Evolutionary conservation across 2,797 vertebrate genomes (phyloP).

Genomic region (Microctenopoma stevenorrisi): DNA sequence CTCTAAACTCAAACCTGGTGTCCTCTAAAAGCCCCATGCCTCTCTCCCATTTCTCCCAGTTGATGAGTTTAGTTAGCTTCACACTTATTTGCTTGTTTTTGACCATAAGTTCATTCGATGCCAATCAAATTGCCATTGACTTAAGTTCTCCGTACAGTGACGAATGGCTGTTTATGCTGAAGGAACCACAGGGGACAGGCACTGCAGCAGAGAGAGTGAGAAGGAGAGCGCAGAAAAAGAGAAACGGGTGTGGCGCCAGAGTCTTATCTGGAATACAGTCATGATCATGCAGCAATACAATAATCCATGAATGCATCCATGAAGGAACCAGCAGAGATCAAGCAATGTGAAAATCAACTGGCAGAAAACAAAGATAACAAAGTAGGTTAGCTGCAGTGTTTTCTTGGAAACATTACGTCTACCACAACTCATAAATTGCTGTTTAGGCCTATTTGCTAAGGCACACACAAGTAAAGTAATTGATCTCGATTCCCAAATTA

Average conservation of each 20-base stretch:
- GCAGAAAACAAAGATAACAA: neutral
- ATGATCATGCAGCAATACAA: neutral
- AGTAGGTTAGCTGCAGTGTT: neutral
- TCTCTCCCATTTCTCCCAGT: conserved; percentile 18
- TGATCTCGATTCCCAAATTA: no score
- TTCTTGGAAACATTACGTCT: no score
- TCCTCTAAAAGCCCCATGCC: conserved; percentile 20
- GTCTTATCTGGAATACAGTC: conserved; percentile 3
- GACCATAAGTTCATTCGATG: conserved; percentile 59
- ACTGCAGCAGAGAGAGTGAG: conserved; percentile 53
- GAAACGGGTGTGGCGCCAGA: conserved; percentile 45
- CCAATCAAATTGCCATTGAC: conserved; percentile 69
- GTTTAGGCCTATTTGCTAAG: no score
- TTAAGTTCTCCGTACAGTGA: conserved; percentile 53
- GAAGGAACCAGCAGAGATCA: no score
- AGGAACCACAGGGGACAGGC: conserved; percentile 39
- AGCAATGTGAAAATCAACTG: neutral
- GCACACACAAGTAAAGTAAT: no score
- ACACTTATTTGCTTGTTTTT: conserved; percentile 61
- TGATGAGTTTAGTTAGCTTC: conserved; percentile 33
- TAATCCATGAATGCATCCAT: neutral
- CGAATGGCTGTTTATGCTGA: conserved; percentile 62
- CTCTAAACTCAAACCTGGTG: conserved; percentile 21
- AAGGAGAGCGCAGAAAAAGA: conserved; percentile 29
- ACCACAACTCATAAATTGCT: no score